Base-by-base conservation (phyloP, 1,140 invertebrate genomes). In the Rhopalosiphum padi region DNA sequence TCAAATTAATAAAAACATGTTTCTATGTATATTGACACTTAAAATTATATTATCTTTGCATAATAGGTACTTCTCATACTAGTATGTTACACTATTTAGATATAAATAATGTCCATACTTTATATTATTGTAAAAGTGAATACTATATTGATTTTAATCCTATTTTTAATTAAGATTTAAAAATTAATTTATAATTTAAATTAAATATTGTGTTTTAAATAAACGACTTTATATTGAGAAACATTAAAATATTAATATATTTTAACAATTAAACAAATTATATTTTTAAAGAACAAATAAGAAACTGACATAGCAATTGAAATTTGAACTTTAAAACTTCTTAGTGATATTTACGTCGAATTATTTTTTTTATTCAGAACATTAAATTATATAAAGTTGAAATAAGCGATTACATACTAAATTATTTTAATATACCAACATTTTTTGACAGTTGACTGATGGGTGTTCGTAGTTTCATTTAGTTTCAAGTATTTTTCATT, bases 391-490 rank as follows among this genome's bases (percentile, higher is more conserved):
- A 55, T 18, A 53, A 55, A 55, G 21, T 90, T 37, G 8, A 90
- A 90, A 90, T 53, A 51, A 55, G 35, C n/a, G 46, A 90, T 53
- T 55, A 55, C 88, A 53, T 90, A 55, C 43, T 7, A 55, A 53
- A 53, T 23, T 35, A 25, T 90, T 90, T 90, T 55, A 37, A 90
- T 55, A 3, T 53, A 53, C 23, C 22, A 6, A 89, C n/a, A 55
- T 37, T 23, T 9, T 77, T 77, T 77, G 60, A 77, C 30, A 77
- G 60, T 77, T 90, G 48, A 90, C 88, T 90, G 51, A 90, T 55
- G 48, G 88, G 55, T 55, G 30, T 35, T 21, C 4, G n/a, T 77
- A n/a, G 9, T 51, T 51, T 51, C 15, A 21, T 4, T 18, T 25
- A 77, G 9, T 68, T 68, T 18, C 15, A 18, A 77, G n/a, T 77